Percentiles rank a stretch among this genome's conserved stretches.
Evolutionary conservation across 1,140 invertebrate species (phyloP).

Genomic region (Leucophenga varia): DNA sequence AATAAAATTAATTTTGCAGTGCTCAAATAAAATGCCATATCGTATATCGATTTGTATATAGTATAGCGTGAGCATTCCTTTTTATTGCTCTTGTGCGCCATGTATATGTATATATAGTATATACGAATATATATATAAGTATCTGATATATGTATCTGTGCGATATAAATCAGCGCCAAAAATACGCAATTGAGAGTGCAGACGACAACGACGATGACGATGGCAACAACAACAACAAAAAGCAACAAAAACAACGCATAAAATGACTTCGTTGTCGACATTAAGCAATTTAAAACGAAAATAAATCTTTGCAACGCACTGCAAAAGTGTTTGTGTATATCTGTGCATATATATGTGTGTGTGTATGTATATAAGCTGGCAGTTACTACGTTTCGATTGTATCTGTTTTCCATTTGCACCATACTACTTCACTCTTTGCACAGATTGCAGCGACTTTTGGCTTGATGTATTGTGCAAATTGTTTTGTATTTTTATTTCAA

Average conservation of each 20-base stretch:
- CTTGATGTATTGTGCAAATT: constrained; percentile 40
- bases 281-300: constrained; percentile 44
- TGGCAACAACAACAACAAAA: constrained; percentile 7
- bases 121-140: constrained; percentile 11
- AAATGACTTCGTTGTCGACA: too few species aligned
- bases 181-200: constrained; percentile 13
- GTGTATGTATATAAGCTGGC: too few species aligned
- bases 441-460: neutral
- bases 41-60: too few species aligned
- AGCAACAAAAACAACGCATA: constrained; percentile 22
- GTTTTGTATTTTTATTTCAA: constrained; percentile 6
- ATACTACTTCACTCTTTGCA: too few species aligned
- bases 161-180: constrained; percentile 31
- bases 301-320: constrained; percentile 33
- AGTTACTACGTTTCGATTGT: too few species aligned
- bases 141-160: constrained; percentile 10
- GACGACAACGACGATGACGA: neutral
- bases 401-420: too few species aligned
- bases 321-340: too few species aligned
- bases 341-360: too few species aligned
- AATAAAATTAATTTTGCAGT: too few species aligned
- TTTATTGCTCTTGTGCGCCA: too few species aligned
- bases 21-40: too few species aligned
- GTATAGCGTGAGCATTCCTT: too few species aligned
- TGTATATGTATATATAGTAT: constrained; percentile 24